Evolutionary conservation across 2,113 vertebrate species (phyloP), one percentile per base, ranked within the genome.

Genomic region (Notothenia coriiceps): DNA sequence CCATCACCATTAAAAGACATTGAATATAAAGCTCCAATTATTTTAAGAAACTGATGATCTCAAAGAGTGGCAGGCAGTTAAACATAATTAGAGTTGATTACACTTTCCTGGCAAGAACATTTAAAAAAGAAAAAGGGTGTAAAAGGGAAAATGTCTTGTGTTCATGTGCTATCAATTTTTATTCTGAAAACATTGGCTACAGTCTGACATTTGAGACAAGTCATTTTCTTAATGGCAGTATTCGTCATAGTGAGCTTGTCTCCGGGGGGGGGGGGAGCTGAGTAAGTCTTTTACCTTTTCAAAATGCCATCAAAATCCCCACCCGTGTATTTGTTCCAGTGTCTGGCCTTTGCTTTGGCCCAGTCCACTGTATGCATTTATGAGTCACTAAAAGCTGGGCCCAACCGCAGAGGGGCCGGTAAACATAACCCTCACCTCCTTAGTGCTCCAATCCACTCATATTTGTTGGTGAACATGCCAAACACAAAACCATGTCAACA

Each of bases 151-250:
- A 74, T 76, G 81, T 75, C 87, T 86, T 47, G 66, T 79, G 77
- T 87, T 70, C 65, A 51, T 59, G 65, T 84, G 87, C 86, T 86
- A 87, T 91, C 84, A 92, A 62, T 93, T 93, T 88, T 83, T 85
- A 86, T 86, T 82, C 79, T 43, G 8, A 87, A 88, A 92, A 88
- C 84, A 91, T 70, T 82, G 80, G 73, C 84, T 74, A 25, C 75
- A 78, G 73, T 78, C 85, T 92, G 89, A 93, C 91, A 91, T 93
- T 93, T 91, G 73, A 91, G 90, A 92, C 92, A 83, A 88, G 89
- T 93, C 86, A 85, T 92, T 92, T 91, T 85, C 89, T 74, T 88
- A 91, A 91, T 93, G 85, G 90, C 78, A 49, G 77, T 80, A 82
- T 90, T 89, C 86, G 88, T 91, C 85, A 91, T 71, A 55, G 79